Conservation (phyloP, 1,140 invertebrate species). For the Mamestra configurata region DNA sequence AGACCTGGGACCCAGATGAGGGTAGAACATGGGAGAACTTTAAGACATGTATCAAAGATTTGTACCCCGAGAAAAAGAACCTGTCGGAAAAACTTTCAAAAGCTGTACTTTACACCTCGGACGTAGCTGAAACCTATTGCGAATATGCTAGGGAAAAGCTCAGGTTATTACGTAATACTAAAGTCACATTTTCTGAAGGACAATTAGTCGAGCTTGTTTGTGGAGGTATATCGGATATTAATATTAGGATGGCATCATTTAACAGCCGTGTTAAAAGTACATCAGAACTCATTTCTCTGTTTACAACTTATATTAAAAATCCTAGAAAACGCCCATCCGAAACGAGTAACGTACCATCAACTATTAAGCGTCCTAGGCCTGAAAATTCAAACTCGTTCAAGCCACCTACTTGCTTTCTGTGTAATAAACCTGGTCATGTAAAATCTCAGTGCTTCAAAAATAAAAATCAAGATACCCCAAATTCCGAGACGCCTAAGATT, state of each 20-base stretch:
- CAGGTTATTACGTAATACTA: too few relatives aligned
- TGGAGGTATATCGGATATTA: neutral
- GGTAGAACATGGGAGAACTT: too few relatives aligned
- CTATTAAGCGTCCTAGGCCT: neutral
- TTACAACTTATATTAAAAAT: neutral
- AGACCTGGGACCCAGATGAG: too few relatives aligned
- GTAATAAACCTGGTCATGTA: constrained; percentile 2
- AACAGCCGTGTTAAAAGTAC: too few relatives aligned
- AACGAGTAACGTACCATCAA: neutral
- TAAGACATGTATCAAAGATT: too few relatives aligned
- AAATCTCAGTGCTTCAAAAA: constrained; percentile 6
- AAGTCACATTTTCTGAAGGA: neutral
- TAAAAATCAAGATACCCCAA: constrained; percentile 17
- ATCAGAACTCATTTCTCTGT: neutral
- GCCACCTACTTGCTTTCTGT: neutral
- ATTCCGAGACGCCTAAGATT: constrained; percentile 9
- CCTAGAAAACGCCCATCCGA: neutral
- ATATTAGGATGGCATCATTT: neutral
- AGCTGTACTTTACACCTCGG: too few relatives aligned
- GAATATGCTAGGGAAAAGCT: too few relatives aligned
- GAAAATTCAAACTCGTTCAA: neutral
- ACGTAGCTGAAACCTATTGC: too few relatives aligned
- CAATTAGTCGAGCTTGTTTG: constrained; percentile 12
- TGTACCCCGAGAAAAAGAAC: too few relatives aligned
- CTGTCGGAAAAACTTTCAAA: too few relatives aligned